Base-by-base conservation (phyloP, 2,888 invertebrate species). In the Neoaliturus tenellus region DNA sequence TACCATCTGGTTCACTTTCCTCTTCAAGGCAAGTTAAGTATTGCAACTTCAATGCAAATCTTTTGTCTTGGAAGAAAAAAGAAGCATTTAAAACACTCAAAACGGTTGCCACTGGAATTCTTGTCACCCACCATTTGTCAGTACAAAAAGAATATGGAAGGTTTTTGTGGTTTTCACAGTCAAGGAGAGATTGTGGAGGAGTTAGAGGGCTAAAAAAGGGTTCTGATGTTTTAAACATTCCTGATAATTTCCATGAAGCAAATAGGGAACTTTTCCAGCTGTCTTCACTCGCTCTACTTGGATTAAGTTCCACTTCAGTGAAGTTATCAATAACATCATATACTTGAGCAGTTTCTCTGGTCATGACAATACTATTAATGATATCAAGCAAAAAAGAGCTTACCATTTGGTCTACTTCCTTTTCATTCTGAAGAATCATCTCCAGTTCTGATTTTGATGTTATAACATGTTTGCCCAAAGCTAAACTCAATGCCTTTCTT, bases 401-500 rank as follows among this genome's bases (percentile, higher is more conserved):
- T 14, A 75, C 44, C 20, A 39, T 20, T 35, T 75, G 4, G 23
- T 44, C 25, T 35, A 48, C 28, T 44, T 75, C 73, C 23, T 20
- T 48, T 20, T 75, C 73, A 28, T 44, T 17, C 39, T 44, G 23
- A 44, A 75, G 14, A 44, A 75, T n/a, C 44, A 39, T 39, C 2
- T 75, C 28, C 14, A 75, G 39, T 75, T 75, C 73, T 44, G 33
- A 35, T 75, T 41, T 20, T 44, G 73, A 44, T 25, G 48, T 17
- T 1, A 75, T 23, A 8, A 75, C 73, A 48, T 75, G 23, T 75
- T 28, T 75, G n/a, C 73, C 73, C 17, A 75, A 41, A 44, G 48
- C 4, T 17, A 75, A 75, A 75, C 73, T 44, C 84, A 99, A 91
- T 0, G 98, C 98, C 10, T 94, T 93, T 88, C 97, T 94, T 88